phyloP scores from a whole-genome alignment of 2,888 invertebrate species.

The Cheilosia scutellata region DNA sequence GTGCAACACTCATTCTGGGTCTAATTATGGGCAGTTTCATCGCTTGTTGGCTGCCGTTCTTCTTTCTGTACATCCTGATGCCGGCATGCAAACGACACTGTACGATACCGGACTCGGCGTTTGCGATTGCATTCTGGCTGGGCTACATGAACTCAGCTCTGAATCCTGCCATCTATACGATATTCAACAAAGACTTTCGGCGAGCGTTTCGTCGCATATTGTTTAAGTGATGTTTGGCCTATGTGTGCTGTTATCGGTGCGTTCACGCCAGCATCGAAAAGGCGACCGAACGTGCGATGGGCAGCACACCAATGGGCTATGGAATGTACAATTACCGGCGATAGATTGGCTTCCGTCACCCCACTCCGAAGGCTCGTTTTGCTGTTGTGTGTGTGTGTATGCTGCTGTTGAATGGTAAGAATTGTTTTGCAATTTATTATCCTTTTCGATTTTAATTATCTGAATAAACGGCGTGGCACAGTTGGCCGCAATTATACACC shows the following conservation, averaged over 20 bases:
- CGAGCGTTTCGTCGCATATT: conserved; percentile 97
- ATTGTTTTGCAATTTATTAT: background rate
- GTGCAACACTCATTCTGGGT: conserved; percentile 98
- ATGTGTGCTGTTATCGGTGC: conserved; percentile 92
- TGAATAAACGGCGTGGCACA: too few species aligned
- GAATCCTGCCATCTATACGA: conserved; percentile 98
- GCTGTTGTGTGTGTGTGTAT: conserved; percentile 11
- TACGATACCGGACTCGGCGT: conserved; percentile 92
- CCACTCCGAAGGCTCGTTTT: conserved; percentile 15
- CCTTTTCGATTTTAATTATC: background rate
- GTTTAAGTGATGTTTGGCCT: conserved; percentile 96
- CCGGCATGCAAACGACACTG: conserved; percentile 90
- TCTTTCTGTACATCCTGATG: conserved; percentile 95
- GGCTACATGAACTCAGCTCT: conserved; percentile 98
- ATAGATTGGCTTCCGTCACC: conserved; percentile 78
- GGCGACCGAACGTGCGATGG: conserved; percentile 84
- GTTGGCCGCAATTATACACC: too few species aligned
- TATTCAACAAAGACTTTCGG: conserved; percentile 98
- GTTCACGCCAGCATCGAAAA: conserved; percentile 85
- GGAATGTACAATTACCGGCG: conserved; percentile 83
- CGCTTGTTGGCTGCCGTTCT: conserved; percentile 99
- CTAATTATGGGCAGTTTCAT: conserved; percentile 99
- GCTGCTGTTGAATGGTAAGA: conserved; percentile 64
- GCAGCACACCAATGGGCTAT: conserved; percentile 84
- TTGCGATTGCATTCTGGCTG: conserved; percentile 97